Base-by-base conservation (phyloP, 2,888 invertebrate genomes). In the Schizaphis graminum region DNA sequence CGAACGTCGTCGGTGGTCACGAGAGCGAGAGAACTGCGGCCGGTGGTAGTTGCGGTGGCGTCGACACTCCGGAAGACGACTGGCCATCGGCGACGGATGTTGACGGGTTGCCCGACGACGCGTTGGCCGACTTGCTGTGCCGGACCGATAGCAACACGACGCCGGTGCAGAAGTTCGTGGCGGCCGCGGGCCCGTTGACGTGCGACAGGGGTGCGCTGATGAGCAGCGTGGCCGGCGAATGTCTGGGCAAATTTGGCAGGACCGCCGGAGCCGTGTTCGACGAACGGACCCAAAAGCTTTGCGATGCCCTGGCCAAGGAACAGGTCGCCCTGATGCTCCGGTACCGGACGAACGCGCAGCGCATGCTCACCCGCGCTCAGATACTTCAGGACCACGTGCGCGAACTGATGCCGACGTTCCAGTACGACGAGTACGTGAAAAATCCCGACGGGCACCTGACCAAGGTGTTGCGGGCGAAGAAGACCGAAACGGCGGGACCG, bases 221-320 rank as follows among this genome's bases (percentile, higher is more conserved):
- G 90, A 47, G 3, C 10, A 13, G 11, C 24, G 61, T 84, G 56
- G 84, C 44, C 41, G 5, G 47, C 90, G 44, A 85, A 21, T 26
- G 16, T 57, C 57, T 93, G 49, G 47, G 1, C 41, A 85, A 85
- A 0, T 93, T 57, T n/a, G 10, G 26, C 35, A 24, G 10, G 1
- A 35, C 84, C 49, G 44, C 90, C 21, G 57, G 26, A 11, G 89
- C 61, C 21, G 93, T 44, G 57, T 93, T 85, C 90, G 85, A 61
- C 16, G 93, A 93, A 8, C 56, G 89, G 26, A 35, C 90, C 26
- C 85, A 85, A 4, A 61, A 77, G 28, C 24, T 93, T 35, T 28
- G 93, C 61, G 89, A 93, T 16, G 89, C 93, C 1, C 24, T 93
- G 90, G 93, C 89, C 35, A 93, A 90, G 57, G 93, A 93, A 90